Base-by-base conservation (phyloP, 1,140 invertebrate genomes). In the Lordiphosa mommai region DNA sequence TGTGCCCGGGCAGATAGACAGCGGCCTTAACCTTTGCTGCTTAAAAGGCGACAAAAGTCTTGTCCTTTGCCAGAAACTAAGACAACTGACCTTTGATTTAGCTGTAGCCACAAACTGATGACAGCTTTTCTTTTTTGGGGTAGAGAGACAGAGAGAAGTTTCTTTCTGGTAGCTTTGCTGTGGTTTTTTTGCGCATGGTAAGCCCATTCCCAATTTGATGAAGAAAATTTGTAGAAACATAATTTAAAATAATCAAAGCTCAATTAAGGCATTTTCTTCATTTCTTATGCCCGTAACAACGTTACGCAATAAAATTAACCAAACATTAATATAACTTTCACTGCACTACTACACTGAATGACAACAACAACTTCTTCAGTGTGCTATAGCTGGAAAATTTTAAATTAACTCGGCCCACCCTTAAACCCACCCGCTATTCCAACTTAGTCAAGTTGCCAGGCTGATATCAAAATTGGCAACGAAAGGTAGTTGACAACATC, bases 1-100 rank as follows among this genome's bases (percentile, higher is more conserved):
- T 27, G 23, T 7, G 23, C 23, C 23, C 6, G 7, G 23, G 23
- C 23, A n/a, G 23, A 27, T 27, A 27, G 23, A 27, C 23, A 27
- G 23, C 23, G 14, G 37, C 20, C 37, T 40, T 40, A 40, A 40
- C 38, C n/a, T n/a, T n/a, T n/a, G n/a, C n/a, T n/a, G n/a, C n/a
- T n/a, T n/a, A 61, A 51, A 30, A 47, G 64, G 29, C 23, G 60
- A 55, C 59, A 65, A 64, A 64, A n/a, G 61, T 65, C 34, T 14
- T 16, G 38, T 5, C 16, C 47, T 32, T 10, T 7, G 37, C 8
- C 17, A n/a, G 30, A 49, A 27, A 12, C 12, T 13, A 9, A 56
- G 34, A 37, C 9, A 47, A 47, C 17, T 12, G 33, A 40, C 36
- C 55, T 48, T 48, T 30, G 55, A 58, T 58, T 52, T 17, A 17